Evolutionary conservation across 1,140 invertebrate species (phyloP).

Genomic region (Platyura marginata): DNA sequence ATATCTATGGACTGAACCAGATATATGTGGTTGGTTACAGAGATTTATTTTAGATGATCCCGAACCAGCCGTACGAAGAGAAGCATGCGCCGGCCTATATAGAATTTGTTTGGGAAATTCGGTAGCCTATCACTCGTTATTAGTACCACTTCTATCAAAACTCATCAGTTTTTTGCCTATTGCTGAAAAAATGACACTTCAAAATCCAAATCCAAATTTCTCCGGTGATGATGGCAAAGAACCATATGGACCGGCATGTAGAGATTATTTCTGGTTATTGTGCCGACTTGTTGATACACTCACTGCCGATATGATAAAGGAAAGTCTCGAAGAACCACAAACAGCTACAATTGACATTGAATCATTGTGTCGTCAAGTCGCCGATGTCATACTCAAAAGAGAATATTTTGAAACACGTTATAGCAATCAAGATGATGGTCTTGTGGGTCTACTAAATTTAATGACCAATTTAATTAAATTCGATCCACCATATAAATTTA

Average conservation of each 20-base stretch:
- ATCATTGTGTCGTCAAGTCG: constrained; percentile 52
- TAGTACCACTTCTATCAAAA: constrained; percentile 60
- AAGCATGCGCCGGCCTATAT: constrained; percentile 78
- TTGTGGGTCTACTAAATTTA: constrained; percentile 75
- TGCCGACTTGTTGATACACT: constrained; percentile 72
- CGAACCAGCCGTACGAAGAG: constrained; percentile 66
- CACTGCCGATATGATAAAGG: constrained; percentile 56
- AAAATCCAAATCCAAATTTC: constrained; percentile 31
- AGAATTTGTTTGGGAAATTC: constrained; percentile 59
- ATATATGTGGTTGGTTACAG: constrained; percentile 52
- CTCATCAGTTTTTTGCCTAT: constrained; percentile 60
- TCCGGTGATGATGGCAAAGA: constrained; percentile 68
- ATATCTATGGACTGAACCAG: constrained; percentile 41
- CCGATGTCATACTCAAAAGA: constrained; percentile 50
- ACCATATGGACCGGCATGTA: constrained; percentile 77
- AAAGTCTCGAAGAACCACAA: constrained; percentile 33
- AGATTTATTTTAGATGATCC: constrained; percentile 66
- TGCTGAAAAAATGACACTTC: constrained; percentile 70
- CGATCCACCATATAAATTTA: constrained; percentile 67
- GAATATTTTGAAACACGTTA: constrained; percentile 69
- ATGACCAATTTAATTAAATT: constrained; percentile 75
- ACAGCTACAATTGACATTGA: constrained; percentile 47
- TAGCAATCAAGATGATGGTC: constrained; percentile 71
- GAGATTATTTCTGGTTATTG: constrained; percentile 86
- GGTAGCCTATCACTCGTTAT: constrained; percentile 35